These are phyloP conservation scores for Crenuchus spilurus DNA, from an alignment of 2,797 vertebrate species.

Conservation along the genomic window DNA sequence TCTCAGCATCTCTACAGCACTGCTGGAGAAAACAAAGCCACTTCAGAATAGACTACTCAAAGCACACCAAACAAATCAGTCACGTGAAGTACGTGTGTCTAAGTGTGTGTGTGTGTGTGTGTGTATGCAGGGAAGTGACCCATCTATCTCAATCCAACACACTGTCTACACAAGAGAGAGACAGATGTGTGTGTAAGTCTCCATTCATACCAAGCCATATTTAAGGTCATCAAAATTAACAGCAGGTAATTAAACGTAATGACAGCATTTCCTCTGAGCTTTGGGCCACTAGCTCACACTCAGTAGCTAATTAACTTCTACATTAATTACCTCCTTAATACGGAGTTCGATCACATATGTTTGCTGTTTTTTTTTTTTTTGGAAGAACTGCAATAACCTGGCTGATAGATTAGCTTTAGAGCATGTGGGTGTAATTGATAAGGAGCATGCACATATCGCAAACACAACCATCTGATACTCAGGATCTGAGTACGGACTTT, in stretches of 20 bases:
- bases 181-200: constrained; percentile 26
- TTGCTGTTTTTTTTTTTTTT: constrained; percentile 1
- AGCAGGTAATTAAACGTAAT: constrained; percentile 73
- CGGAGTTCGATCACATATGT: constrained; percentile 35
- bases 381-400: constrained; percentile 1
- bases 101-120: not conserved
- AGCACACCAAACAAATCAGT: constrained; percentile 14
- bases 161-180: constrained; percentile 30
- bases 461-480: too few species aligned
- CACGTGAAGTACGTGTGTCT: constrained; percentile 12
- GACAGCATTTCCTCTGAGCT: constrained; percentile 57
- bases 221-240: constrained; percentile 64
- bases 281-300: constrained; percentile 56
- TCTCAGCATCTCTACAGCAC: constrained; percentile 44
- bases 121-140: constrained; percentile 31
- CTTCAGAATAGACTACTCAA: constrained; percentile 34
- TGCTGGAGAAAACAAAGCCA: constrained; percentile 44
- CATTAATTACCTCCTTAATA: constrained; percentile 69
- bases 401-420: constrained; percentile 20
- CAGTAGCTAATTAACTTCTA: constrained; percentile 58
- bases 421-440: constrained; percentile 19
- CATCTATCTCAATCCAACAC: constrained; percentile 41
- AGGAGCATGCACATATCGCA: too few species aligned
- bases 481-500: too few species aligned
- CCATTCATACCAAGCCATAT: constrained; percentile 42